phyloP scores from a whole-genome alignment of 2,797 vertebrate species.

The Tiaroga cobitis region DNA sequence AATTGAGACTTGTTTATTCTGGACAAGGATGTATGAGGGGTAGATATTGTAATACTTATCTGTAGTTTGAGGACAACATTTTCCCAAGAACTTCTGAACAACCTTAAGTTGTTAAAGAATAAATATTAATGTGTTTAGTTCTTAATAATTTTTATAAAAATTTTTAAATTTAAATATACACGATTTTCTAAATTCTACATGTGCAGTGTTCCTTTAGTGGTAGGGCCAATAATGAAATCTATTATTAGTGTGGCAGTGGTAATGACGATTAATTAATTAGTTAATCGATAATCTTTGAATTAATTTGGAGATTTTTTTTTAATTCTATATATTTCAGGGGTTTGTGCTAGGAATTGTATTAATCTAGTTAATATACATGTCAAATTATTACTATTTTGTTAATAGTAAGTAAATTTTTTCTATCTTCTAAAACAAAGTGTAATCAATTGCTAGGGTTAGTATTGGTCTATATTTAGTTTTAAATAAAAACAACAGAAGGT shows the following conservation, averaged over 20 bases:
- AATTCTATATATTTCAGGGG: not conserved
- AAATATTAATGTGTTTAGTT: not conserved
- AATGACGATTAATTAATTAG: not conserved
- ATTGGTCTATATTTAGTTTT: not conserved
- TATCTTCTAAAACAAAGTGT: not conserved
- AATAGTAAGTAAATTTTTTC: not conserved
- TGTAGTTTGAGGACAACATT: not conserved
- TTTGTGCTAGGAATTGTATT: not conserved
- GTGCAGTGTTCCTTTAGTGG: not conserved
- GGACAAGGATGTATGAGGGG: not conserved
- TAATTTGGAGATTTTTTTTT: not conserved
- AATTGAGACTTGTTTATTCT: not conserved
- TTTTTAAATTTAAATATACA: not conserved
- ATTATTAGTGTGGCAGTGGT: not conserved
- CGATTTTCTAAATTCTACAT: not conserved
- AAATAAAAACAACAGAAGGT: not conserved
- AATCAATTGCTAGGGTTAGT: not conserved
- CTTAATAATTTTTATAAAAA: not conserved
- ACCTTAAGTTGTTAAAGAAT: not conserved
- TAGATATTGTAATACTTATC: not conserved
- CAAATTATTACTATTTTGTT: not conserved
- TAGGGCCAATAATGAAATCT: not conserved
- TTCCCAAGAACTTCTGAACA: not conserved
- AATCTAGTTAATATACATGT: not conserved
- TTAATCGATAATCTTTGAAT: not conserved